phyloP scores from a whole-genome alignment of 64 coral and sea anemone species.

The Pachyseris speciosa region DNA sequence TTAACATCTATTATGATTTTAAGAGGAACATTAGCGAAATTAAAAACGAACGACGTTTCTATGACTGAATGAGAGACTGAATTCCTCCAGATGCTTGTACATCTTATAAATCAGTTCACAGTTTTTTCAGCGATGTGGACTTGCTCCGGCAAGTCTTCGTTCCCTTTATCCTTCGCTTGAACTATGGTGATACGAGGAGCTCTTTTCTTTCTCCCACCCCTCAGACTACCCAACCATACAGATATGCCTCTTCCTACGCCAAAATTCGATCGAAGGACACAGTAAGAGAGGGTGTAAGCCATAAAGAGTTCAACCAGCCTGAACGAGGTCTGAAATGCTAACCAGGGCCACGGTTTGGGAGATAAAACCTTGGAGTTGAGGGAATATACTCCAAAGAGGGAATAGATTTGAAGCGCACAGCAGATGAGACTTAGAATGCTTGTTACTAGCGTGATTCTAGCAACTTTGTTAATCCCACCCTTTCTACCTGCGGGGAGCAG shows the following conservation, averaged over 20 bases:
- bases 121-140: not conserved
- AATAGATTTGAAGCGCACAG: constrained; percentile 11
- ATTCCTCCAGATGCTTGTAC: no score
- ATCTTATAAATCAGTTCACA: not conserved
- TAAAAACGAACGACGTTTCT: no score
- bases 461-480: constrained; percentile 6
- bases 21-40: no score
- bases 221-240: not conserved
- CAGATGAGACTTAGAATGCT: constrained; percentile 14
- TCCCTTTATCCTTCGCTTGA: not conserved
- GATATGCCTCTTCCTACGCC: not conserved
- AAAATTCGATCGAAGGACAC: constrained; percentile 14
- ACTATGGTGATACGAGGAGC: not conserved
- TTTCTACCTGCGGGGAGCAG: not conserved
- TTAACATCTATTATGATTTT: no score
- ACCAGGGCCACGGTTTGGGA: constrained; percentile 72
- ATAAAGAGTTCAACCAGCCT: constrained; percentile 58
- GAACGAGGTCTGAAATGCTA: constrained; percentile 67
- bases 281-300: constrained; percentile 47
- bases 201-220: not conserved
- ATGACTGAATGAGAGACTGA: no score
- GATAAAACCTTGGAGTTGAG: not conserved
- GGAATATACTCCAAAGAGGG: constrained; percentile 18
- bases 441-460: not conserved
- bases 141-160: not conserved